phyloP scores from a whole-genome alignment of 2,113 vertebrate species.

The Ceuthmochares aereus region DNA sequence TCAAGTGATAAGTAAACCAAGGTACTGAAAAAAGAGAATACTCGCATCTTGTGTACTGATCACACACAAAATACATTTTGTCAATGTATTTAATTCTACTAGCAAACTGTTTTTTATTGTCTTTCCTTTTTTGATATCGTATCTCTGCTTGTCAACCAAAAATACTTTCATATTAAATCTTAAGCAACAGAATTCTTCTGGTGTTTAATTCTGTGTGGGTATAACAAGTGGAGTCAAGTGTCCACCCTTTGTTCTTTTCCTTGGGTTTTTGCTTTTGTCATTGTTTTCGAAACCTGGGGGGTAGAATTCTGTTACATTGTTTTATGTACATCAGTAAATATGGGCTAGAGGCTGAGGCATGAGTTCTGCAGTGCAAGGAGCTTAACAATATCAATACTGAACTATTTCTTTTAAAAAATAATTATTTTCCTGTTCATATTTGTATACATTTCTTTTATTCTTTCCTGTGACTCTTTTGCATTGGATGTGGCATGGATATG shows the following conservation, averaged over 20 bases:
- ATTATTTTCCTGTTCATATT: background rate
- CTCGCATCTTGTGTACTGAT: rapidly evolving
- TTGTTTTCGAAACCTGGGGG: background rate
- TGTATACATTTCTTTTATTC: background rate
- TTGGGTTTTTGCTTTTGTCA: background rate
- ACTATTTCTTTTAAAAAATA: rapidly evolving
- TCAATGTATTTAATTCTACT: background rate
- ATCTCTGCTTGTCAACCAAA: background rate
- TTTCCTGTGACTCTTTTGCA: background rate
- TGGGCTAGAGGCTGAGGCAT: background rate
- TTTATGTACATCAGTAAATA: background rate
- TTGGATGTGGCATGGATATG: background rate
- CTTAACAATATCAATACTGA: background rate
- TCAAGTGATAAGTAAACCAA: background rate
- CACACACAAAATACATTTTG: background rate
- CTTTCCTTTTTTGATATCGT: background rate
- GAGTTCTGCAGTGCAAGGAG: background rate
- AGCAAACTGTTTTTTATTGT: background rate
- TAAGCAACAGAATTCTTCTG: background rate
- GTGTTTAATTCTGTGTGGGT: background rate
- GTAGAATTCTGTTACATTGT: rapidly evolving
- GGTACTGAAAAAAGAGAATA: background rate
- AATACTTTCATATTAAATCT: background rate
- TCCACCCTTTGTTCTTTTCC: background rate
- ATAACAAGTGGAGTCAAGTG: background rate